A percentile compares a stretch with the other conserved stretches of the same genome.
phyloP scores from a whole-genome alignment of 2,888 invertebrate genomes.

The Drosophila ustulata region DNA sequence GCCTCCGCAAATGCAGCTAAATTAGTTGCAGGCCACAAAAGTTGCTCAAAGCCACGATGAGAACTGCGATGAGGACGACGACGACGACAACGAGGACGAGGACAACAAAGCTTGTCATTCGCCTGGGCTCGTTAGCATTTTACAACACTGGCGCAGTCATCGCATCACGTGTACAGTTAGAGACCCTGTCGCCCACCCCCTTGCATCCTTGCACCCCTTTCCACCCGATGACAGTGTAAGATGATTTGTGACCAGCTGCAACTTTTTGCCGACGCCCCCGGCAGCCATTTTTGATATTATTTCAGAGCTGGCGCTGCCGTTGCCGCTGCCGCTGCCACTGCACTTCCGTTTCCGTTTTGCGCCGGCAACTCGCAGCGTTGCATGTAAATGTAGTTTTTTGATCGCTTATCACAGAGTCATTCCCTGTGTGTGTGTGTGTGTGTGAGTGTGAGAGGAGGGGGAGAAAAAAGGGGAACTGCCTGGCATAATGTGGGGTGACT shows the following conservation, averaged over 20 bases:
- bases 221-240: slow-evolving; percentile 42
- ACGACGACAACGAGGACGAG: slow-evolving; percentile 42
- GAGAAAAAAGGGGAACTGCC: slow-evolving; percentile 5
- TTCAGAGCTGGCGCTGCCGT: slow-evolving; percentile 61
- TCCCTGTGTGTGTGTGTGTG: slow-evolving; percentile 14
- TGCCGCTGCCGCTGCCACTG: slow-evolving; percentile 47
- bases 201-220: not conserved
- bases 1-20: slow-evolving; percentile 64
- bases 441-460: slow-evolving; percentile 14
- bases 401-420: slow-evolving; percentile 65
- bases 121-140: slow-evolving; percentile 74
- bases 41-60: slow-evolving; percentile 45
- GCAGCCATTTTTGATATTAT: slow-evolving; percentile 81
- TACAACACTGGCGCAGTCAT: slow-evolving; percentile 72
- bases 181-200: not conserved
- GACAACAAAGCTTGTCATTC: slow-evolving; percentile 72
- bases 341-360: slow-evolving; percentile 74
- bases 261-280: slow-evolving; percentile 75
- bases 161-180: slow-evolving; percentile 41
- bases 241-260: slow-evolving; percentile 78
- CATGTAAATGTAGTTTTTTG: slow-evolving; percentile 77
- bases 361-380: slow-evolving; percentile 60
- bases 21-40: slow-evolving; percentile 74
- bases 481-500: slow-evolving; percentile 62
- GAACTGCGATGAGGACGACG: slow-evolving; percentile 1